Evolutionary conservation across 2,888 invertebrate genomes (phyloP), one percentile per base, ranked within the genome.

Genomic region (Agrochola lychnidis): DNA sequence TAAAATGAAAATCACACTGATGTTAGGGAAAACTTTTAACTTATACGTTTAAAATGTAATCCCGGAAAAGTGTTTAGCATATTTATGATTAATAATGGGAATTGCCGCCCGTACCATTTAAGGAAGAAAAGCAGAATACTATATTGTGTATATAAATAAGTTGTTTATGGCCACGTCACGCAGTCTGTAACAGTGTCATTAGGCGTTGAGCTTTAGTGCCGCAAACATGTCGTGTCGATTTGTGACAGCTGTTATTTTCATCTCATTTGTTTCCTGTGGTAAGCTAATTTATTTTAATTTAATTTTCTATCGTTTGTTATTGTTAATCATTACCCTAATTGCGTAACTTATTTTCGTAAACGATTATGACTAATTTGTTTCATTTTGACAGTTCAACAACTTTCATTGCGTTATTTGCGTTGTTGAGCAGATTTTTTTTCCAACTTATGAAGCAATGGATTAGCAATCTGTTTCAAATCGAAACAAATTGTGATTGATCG

Each of bases 151-250:
- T 59, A 48, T 64, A 69, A 25, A 66, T 77, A 70, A 66, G 5
- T 61, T 62, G 36, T 51, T 45, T 36, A 63, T 53, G 1, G 6
- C 0, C 6, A 16, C n/a, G 57, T 25, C 36, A 36, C 6, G 10
- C 16, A 67, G 67, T 53, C 2, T 57, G 51, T 48, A 22, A 56
- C 42, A 64, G 14, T 62, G 19, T 70, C 67, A 83, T 66, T 78
- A 14, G 16, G 56, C 16, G 14, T 14, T n/a, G 36, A 70, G 51
- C 69, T 70, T 25, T n/a, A 71, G 61, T 70, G 62, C 56, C 22
- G 73, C 45, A 22, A 84, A 70, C 83, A 84, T 84, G 84, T 30
- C 30, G 30, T 73, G 51, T 76, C 79, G 76, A 25, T 56, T 59
- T 22, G 48, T 76, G 40, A 3, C 30, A 4, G 36, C 45, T 40